Conservation (phyloP, 1,140 invertebrate species). For the Zaprionus lachaisei region DNA sequence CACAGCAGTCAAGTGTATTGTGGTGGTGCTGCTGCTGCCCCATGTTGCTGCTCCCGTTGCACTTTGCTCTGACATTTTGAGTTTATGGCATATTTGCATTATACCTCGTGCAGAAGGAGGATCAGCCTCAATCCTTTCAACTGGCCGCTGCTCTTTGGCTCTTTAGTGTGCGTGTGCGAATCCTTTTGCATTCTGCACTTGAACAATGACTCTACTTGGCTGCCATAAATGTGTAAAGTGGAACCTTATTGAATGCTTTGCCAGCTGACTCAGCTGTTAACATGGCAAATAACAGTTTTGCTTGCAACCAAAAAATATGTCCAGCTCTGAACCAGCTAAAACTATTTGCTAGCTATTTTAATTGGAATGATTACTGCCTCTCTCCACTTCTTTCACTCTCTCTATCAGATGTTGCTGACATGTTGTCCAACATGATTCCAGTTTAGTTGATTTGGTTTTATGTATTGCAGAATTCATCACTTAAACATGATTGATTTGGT, state of each 20-base stretch:
- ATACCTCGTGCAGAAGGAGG: slow-evolving; percentile 43
- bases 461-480: too few relatives aligned
- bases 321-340: slow-evolving; percentile 46
- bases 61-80: slow-evolving; percentile 77
- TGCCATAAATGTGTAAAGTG: slow-evolving; percentile 34
- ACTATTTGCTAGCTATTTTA: slow-evolving; percentile 42
- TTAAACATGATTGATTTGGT: too few relatives aligned
- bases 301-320: slow-evolving; percentile 64
- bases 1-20: background rate
- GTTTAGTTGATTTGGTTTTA: too few relatives aligned
- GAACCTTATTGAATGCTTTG: background rate
- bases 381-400: background rate
- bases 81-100: slow-evolving; percentile 81
- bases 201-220: slow-evolving; percentile 53
- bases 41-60: slow-evolving; percentile 50
- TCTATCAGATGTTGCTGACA: too few relatives aligned
- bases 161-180: slow-evolving; percentile 18
- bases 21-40: slow-evolving; percentile 19
- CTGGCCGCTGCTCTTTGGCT: slow-evolving; percentile 27
- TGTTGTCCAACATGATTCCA: too few relatives aligned
- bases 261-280: slow-evolving; percentile 67
- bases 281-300: slow-evolving; percentile 65
- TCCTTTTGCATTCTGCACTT: slow-evolving; percentile 52
- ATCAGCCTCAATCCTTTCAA: slow-evolving; percentile 23
- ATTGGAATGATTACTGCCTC: background rate